These are phyloP conservation scores for Melanargia galathea DNA, from an alignment of 2,888 invertebrate genomes.

Conservation along the genomic window DNA sequence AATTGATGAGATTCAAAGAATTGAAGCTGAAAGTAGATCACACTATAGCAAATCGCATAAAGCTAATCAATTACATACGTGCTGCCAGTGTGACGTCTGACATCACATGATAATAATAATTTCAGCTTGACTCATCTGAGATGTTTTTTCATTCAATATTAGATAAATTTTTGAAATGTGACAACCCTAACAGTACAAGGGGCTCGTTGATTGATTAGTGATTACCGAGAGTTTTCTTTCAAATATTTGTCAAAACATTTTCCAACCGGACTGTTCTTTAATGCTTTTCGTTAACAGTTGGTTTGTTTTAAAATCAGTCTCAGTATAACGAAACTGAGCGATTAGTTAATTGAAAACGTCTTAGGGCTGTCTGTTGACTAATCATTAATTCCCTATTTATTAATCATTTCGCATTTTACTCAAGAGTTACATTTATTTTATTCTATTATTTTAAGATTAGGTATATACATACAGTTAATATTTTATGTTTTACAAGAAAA, in stretches of 20 bases:
- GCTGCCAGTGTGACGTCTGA: no score
- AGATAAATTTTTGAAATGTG: neutral
- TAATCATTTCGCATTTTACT: neutral
- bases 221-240: conserved; percentile 60
- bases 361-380: neutral
- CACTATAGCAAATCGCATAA: no score
- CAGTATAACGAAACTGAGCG: neutral
- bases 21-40: no score
- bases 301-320: conserved; percentile 13
- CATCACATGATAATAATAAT: no score
- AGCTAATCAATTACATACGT: no score
- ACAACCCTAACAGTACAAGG: conserved; percentile 18
- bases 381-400: neutral
- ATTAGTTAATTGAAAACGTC: conserved; percentile 5
- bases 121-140: no score
- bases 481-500: no score
- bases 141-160: no score
- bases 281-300: conserved; percentile 21
- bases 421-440: neutral
- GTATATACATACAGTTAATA: no score
- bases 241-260: conserved; percentile 74
- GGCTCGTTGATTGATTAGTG: conserved; percentile 54
- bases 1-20: no score
- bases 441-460: no score
- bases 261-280: conserved; percentile 50